phyloP scores from a whole-genome alignment of 2,888 invertebrate species.

The Melinaea marsaeus region DNA sequence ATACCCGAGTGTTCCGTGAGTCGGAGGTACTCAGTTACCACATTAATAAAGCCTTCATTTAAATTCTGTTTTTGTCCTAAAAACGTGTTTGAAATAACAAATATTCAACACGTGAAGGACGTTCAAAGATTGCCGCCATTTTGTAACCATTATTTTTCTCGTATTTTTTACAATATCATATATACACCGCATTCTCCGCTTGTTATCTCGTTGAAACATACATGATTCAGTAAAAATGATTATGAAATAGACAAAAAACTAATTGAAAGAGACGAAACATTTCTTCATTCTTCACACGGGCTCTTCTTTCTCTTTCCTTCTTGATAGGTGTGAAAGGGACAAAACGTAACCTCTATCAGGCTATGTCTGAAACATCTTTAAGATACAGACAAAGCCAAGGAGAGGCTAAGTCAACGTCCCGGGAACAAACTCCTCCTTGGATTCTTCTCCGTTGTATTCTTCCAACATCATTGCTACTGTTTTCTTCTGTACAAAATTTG shows the following conservation, averaged over 20 bases:
- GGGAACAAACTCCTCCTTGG: neutral
- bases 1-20: too few species aligned
- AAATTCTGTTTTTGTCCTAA: slow-evolving; percentile 8
- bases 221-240: too few species aligned
- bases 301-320: slow-evolving; percentile 15
- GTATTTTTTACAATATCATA: too few species aligned
- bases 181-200: too few species aligned
- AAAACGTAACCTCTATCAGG: slow-evolving; percentile 79
- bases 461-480: slow-evolving; percentile 13
- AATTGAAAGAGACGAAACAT: neutral
- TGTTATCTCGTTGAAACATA: too few species aligned
- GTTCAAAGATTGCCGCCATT: neutral
- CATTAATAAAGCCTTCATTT: neutral
- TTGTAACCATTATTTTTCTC: neutral
- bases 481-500: slow-evolving; percentile 1
- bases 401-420: slow-evolving; percentile 76
- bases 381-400: slow-evolving; percentile 79
- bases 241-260: neutral
- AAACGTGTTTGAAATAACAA: slow-evolving; percentile 18
- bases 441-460: slow-evolving; percentile 8
- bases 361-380: slow-evolving; percentile 72
- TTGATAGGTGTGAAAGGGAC: slow-evolving; percentile 43
- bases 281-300: slow-evolving; percentile 24
- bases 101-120: neutral
- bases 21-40: neutral